Conservation (phyloP, 2,888 invertebrate genomes). For the Oscheius sp. region DNA sequence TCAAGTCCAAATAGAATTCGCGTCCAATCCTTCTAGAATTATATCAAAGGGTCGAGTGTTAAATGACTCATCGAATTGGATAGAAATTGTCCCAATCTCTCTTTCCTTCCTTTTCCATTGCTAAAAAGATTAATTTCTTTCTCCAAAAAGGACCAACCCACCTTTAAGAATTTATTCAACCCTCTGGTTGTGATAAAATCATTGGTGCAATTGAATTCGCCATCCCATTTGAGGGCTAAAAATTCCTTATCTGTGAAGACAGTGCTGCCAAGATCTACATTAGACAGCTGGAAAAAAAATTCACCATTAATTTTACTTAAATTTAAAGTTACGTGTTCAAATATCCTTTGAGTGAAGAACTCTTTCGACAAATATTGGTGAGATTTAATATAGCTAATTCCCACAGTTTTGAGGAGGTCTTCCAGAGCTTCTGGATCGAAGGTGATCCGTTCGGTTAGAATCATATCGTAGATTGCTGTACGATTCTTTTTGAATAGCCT, state of each 20-base stretch:
- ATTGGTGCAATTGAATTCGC: not conserved
- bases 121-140: too few species aligned
- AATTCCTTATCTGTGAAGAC: not conserved
- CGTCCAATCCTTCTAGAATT: not conserved
- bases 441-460: not conserved
- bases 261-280: too few species aligned
- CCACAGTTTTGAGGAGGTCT: not conserved
- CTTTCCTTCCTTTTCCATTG: conserved; percentile 13
- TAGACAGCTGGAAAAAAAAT: too few species aligned
- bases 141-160: not conserved
- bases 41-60: not conserved
- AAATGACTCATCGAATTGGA: not conserved
- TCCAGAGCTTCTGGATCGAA: conserved; percentile 6
- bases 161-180: not conserved
- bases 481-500: conserved; percentile 7
- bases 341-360: not conserved
- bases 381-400: not conserved
- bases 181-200: not conserved
- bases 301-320: too few species aligned
- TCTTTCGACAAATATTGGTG: conserved; percentile 5
- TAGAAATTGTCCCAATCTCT: not conserved
- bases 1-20: not conserved
- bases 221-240: not conserved
- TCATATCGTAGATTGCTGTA: not conserved
- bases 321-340: too few species aligned